These are phyloP conservation scores for Stenichneumon culpator DNA, from an alignment of 2,888 invertebrate species.

Conservation along the genomic window DNA sequence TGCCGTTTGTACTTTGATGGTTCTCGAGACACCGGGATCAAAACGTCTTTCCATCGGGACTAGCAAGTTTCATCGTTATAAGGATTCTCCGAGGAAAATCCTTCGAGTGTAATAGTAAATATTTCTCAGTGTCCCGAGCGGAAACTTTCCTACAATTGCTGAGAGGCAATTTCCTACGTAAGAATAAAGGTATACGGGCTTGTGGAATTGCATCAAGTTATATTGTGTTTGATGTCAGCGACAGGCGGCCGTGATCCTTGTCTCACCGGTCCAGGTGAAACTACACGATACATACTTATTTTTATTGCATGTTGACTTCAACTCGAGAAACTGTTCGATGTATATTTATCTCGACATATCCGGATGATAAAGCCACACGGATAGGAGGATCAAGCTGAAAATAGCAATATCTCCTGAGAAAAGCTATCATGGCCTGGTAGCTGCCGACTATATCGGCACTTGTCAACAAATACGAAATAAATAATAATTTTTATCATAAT, in stretches of 20 bases:
- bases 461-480: too few species aligned
- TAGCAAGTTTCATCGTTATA: slow-evolving; percentile 5
- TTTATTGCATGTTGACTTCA: not conserved
- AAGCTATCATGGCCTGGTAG: too few species aligned
- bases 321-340: not conserved
- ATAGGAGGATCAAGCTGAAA: not conserved
- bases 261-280: not conserved
- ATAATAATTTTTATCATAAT: too few species aligned
- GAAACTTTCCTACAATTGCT: slow-evolving; percentile 22
- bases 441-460: too few species aligned
- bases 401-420: too few species aligned
- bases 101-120: slow-evolving; percentile 13
- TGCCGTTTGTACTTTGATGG: not conserved
- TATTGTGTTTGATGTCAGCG: slow-evolving; percentile 29
- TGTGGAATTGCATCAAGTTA: slow-evolving; percentile 13
- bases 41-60: not conserved
- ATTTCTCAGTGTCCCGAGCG: slow-evolving; percentile 15
- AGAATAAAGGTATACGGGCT: slow-evolving; percentile 9
- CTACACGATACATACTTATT: not conserved
- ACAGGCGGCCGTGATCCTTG: not conserved
- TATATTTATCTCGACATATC: not conserved
- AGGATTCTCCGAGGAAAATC: slow-evolving; percentile 1
- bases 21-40: not conserved
- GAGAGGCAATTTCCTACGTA: slow-evolving; percentile 29
- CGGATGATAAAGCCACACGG: not conserved